A percentile compares a stretch with the other conserved stretches of the same genome.
Conservation (phyloP, 2,797 vertebrate genomes). For the Sebastes steindachneri region DNA sequence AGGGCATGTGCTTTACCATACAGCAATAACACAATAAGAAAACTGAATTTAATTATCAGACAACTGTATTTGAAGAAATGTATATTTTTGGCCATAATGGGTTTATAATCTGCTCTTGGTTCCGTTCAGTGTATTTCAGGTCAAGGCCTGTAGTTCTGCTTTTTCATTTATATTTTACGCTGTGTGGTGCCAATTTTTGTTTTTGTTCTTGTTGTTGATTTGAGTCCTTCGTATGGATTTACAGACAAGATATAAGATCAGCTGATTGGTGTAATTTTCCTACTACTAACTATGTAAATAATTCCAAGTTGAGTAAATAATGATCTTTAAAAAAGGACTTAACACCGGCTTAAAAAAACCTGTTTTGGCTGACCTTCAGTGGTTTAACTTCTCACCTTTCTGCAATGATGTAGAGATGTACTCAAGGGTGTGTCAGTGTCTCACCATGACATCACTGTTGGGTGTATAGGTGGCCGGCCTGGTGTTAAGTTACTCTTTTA, state of each 20-base stretch:
- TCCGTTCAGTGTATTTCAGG: not conserved
- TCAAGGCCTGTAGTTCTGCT: not conserved
- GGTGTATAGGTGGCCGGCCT: no score
- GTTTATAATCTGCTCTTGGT: not conserved
- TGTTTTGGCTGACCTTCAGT: not conserved
- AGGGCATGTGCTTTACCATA: not conserved
- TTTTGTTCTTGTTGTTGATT: not conserved
- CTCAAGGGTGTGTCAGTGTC: no score
- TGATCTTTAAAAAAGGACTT: not conserved
- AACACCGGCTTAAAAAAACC: no score
- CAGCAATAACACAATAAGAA: not conserved
- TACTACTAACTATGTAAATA: not conserved
- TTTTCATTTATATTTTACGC: not conserved
- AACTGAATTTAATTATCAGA: not conserved
- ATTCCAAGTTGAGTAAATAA: not conserved
- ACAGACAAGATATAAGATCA: not conserved
- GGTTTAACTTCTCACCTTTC: not conserved
- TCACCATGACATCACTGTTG: no score
- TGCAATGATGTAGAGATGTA: no score
- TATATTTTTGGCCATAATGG: not conserved
- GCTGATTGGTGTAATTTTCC: not conserved
- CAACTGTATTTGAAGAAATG: not conserved
- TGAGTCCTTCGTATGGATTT: not conserved
- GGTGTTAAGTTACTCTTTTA: no score
- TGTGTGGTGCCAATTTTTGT: not conserved